These are phyloP conservation scores for Eulithis prunata DNA, from an alignment of 2,888 invertebrate species.

Conservation along the genomic window DNA sequence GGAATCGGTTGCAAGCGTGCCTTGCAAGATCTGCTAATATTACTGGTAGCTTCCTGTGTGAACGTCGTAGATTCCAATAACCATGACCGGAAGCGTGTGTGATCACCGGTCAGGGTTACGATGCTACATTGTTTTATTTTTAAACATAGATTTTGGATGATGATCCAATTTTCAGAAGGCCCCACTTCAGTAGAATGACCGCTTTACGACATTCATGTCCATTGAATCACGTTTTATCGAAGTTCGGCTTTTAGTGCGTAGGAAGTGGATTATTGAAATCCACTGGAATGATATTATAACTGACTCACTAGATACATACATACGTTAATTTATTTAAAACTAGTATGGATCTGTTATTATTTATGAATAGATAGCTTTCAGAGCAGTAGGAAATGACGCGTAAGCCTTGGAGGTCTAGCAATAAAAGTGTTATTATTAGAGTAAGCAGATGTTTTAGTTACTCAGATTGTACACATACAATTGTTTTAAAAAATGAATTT, in stretches of 20 bases:
- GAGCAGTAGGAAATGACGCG: not conserved
- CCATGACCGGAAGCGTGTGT: conserved; percentile 3
- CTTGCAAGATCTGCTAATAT: conserved; percentile 9
- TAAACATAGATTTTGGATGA: conserved; percentile 1
- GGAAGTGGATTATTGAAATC: conserved; percentile 30
- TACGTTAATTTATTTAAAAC: conserved; percentile 20
- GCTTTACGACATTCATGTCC: conserved; percentile 26
- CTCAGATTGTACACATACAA: no score
- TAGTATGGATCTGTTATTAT: conserved; percentile 13
- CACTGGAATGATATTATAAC: conserved; percentile 17
- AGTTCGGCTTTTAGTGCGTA: conserved; percentile 28
- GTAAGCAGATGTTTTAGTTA: no score
- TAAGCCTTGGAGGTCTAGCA: not conserved
- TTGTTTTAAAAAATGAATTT: no score
- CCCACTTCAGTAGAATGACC: conserved; percentile 21
- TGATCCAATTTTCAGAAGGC: conserved; percentile 23
- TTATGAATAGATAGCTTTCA: conserved; percentile 1
- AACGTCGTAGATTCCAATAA: conserved; percentile 11
- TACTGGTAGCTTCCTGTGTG: not conserved
- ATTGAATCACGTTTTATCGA: conserved; percentile 30
- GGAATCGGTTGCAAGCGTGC: no score
- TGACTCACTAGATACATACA: conserved; percentile 16
- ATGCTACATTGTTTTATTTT: conserved; percentile 5
- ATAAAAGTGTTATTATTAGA: not conserved
- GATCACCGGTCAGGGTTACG: conserved; percentile 5